Percentiles rank a stretch among this genome's conserved stretches.
Conservation (phyloP, 37 sponge, comb jelly and placozoan species). For the Bolinopsis microptera region DNA sequence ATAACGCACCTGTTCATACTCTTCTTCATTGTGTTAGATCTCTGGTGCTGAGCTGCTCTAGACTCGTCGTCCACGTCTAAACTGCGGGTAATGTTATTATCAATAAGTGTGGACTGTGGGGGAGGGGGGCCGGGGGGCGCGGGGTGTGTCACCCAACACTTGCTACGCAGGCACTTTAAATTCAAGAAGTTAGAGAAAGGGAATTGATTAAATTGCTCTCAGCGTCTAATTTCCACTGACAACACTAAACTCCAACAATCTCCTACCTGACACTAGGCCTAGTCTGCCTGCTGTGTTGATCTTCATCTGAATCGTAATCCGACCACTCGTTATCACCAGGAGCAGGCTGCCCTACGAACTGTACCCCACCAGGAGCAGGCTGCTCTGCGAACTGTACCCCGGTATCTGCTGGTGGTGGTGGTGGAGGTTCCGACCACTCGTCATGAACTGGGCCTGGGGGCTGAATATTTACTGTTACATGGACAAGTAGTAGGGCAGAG, state of each 20-base stretch:
- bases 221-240: too few species aligned
- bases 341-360: not conserved
- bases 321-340: constrained; percentile 29
- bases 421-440: not conserved
- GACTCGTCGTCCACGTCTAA: not conserved
- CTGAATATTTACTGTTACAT: not conserved
- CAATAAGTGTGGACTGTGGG: too few species aligned
- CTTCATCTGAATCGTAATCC: constrained; percentile 28
- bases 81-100: too few species aligned
- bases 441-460: not conserved
- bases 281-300: not conserved
- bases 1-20: constrained; percentile 82
- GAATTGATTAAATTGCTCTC: too few species aligned
- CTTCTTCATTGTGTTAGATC: constrained; percentile 79
- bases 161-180: too few species aligned
- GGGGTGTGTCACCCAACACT: too few species aligned
- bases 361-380: not conserved
- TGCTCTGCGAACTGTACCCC: not conserved
- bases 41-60: constrained; percentile 20
- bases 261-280: not conserved
- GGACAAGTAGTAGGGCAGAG: too few species aligned
- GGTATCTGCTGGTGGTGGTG: not conserved
- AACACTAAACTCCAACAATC: too few species aligned
- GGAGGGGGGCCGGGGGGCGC: too few species aligned
- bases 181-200: too few species aligned